These are phyloP conservation scores for human (Homo sapiens) DNA, from an alignment of 2,113 vertebrate genomes.

Conservation along the genomic window DNA sequence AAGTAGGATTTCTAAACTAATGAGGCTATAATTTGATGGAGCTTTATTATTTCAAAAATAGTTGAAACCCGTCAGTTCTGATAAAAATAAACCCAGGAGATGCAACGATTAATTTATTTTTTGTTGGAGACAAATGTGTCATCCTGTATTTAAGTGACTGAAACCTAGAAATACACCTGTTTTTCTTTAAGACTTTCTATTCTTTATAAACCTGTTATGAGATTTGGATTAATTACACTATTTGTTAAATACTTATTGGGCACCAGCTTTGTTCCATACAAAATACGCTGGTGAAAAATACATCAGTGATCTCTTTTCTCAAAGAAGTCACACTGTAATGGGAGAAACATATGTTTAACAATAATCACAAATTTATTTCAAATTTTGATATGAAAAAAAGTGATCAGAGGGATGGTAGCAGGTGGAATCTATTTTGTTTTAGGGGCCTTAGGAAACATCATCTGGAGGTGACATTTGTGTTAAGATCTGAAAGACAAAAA, in stretches of 20 bases:
- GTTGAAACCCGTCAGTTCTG: neutral
- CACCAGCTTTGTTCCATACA: neutral
- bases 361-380: neutral
- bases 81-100: neutral
- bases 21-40: neutral
- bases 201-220: conserved; percentile 11
- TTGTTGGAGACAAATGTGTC: neutral
- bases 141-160: neutral
- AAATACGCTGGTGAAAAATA: neutral
- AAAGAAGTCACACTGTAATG: neutral
- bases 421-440: neutral
- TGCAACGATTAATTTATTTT: neutral
- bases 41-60: neutral
- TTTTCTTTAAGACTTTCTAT: neutral
- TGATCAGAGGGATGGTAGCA: neutral
- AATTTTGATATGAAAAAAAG: neutral
- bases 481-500: neutral
- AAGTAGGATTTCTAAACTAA: conserved; percentile 20
- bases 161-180: neutral
- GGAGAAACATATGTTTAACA: neutral
- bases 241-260: neutral
- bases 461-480: neutral
- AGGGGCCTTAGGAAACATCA: neutral
- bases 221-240: conserved; percentile 8
- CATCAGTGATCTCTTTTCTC: neutral